A percentile compares a stretch with the other conserved stretches of the same genome.
phyloP scores from a whole-genome alignment of 2,888 invertebrate species.

The Chironomus tentans region DNA sequence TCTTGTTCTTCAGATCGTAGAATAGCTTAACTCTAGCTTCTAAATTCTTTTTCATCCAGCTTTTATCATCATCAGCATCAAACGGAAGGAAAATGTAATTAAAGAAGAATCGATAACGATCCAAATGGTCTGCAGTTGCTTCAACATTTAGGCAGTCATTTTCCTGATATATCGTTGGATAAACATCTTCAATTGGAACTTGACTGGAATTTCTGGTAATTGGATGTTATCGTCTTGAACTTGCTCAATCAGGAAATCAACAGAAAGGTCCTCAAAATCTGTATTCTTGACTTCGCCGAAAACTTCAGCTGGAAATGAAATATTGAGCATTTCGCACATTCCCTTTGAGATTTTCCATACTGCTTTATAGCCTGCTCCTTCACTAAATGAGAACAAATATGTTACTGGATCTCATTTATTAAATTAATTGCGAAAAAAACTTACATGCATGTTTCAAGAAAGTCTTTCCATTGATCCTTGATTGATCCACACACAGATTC shows the following conservation, averaged over 20 bases:
- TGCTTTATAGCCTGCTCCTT: conserved; percentile 52
- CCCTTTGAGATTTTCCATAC: conserved; percentile 53
- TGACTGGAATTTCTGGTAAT: conserved; percentile 47
- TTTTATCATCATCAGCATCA: conserved; percentile 48
- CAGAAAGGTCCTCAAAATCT: conserved; percentile 44
- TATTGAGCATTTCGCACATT: conserved; percentile 48
- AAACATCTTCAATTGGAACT: conserved; percentile 48
- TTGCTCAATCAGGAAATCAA: conserved; percentile 46
- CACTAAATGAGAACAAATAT: conserved; percentile 31
- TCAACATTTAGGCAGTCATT: conserved; percentile 45
- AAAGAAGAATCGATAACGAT: conserved; percentile 51
- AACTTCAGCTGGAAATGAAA: conserved; percentile 53
- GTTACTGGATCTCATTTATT: not conserved
- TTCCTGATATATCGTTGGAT: conserved; percentile 49
- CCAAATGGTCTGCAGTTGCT: conserved; percentile 49
- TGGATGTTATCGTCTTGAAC: conserved; percentile 50
- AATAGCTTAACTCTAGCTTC: conserved; percentile 47
- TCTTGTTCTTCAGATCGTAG: conserved; percentile 49
- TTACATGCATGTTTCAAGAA: not conserved
- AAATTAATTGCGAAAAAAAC: not conserved
- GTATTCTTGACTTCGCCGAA: conserved; percentile 47
- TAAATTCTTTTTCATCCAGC: conserved; percentile 50
- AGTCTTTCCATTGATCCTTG: conserved; percentile 5
- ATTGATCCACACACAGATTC: conserved; percentile 35
- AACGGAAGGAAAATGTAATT: conserved; percentile 53